Base-by-base conservation (phyloP, 1,140 invertebrate species). In the Drosophila bifasciata region DNA sequence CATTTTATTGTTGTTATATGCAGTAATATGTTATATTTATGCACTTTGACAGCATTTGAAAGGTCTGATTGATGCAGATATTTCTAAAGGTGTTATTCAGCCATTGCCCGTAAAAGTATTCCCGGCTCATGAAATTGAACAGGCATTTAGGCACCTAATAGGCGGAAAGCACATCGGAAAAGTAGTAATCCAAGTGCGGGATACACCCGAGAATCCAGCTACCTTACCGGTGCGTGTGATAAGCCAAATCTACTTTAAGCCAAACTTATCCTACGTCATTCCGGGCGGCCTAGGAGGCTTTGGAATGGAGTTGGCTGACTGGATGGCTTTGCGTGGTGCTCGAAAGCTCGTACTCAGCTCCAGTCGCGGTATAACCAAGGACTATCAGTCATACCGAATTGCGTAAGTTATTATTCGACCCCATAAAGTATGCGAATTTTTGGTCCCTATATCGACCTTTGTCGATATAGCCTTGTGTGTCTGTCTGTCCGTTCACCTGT, bases 161-260 rank as follows among this genome's bases (percentile, higher is more conserved):
- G 94, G 95, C 62, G 97, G 97, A 13, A 97, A 97, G 92, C 97
- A 98, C 90, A 96, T 97, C 59, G 97, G 97, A 63, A 98, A 98
- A 93, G 96, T 97, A 43, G 53, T 92, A 23, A 76, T 91, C 41
- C 58, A 88, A 76, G 62, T 92, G 52, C 72, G 88, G 5, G 75
- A 83, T 5, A 59, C 64, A 8, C 58, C 76, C 0, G 67, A 91
- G 9, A 76, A 69, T 8, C 16, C 15, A 5, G 45, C 58, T 1
- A 90, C 89, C 2, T 16, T 90, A 41, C 90, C 91, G 9, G 78
- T 92, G 5, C 59, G 55, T n/a, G 89, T 79, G 6, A 28, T 84
- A 8, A 78, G 57, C 9, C 79, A 91, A 94, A 92, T 90, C 3
- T 91, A 91, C 53, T 93, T 93, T 59, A 86, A 92, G 9, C 86